Percentiles rank a stretch among this genome's conserved stretches.
Evolutionary conservation across 2,797 vertebrate species (phyloP).

Genomic region (Sciurus vulgaris): DNA sequence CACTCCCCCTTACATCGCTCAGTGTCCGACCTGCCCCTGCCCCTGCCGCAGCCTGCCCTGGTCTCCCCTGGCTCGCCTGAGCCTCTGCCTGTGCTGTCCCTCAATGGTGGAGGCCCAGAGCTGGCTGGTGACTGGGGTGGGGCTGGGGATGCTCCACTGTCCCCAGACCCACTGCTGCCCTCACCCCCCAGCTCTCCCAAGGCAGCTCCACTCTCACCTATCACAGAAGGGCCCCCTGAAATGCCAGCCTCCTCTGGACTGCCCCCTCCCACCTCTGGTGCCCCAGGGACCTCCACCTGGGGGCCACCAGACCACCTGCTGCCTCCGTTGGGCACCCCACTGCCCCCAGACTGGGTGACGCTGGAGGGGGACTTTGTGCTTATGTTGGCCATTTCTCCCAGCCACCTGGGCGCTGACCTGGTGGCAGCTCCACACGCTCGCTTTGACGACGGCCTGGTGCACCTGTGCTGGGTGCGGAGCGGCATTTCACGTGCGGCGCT

Average conservation of each 20-base stretch:
- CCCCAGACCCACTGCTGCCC: constrained; percentile 71
- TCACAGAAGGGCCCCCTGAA: constrained; percentile 20
- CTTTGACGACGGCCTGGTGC: constrained; percentile 94
- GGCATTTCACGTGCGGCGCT: constrained; percentile 94
- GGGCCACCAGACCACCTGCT: constrained; percentile 90
- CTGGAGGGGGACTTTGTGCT: constrained; percentile 95
- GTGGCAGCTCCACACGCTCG: constrained; percentile 92
- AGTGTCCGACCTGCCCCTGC: constrained; percentile 91
- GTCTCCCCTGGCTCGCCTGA: constrained; percentile 86
- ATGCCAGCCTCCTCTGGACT: neutral
- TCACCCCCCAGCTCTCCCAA: constrained; percentile 50
- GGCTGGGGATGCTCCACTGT: constrained; percentile 74
- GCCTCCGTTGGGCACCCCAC: constrained; percentile 91
- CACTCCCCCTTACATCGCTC: constrained; percentile 92
- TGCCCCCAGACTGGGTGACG: constrained; percentile 94
- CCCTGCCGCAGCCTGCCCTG: constrained; percentile 73
- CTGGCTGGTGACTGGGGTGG: constrained; percentile 87
- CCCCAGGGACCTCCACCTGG: neutral
- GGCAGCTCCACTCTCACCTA: constrained; percentile 56
- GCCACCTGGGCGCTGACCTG: constrained; percentile 94
- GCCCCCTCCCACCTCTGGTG: constrained; percentile 74
- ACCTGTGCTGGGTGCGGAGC: constrained; percentile 93
- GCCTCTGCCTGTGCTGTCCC: constrained; percentile 83
- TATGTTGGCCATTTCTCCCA: constrained; percentile 93
- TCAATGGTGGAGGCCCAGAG: constrained; percentile 78